Base-by-base conservation (phyloP, 2,797 vertebrate species). In the Nothura maculosa region DNA sequence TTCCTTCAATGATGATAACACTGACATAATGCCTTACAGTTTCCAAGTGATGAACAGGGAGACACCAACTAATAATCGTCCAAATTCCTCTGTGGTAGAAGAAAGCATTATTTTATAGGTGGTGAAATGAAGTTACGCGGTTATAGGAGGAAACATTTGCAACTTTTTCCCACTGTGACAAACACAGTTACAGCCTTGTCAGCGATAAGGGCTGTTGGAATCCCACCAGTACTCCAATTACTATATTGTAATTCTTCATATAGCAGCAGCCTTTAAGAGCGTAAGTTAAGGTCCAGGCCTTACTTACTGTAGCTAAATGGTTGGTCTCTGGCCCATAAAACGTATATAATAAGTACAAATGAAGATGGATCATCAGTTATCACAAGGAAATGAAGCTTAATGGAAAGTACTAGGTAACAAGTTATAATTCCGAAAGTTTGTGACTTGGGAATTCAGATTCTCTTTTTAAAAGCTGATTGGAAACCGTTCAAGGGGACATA, bases 1-100 rank as follows among this genome's bases (percentile, higher is more conserved):
- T 74, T 70, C 94, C 81, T 96, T 96, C 91, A 84, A 27, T 86
- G 94, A 67, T 81, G 87, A 87, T 92, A 83, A 87, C 92, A 83
- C 87, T 84, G 79, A 81, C 54, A 47, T 28, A 75, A 72, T 8
- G 72, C 81, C 81, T 90, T 94, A 55, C 43, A 8, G 81, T 90
- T 89, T 61, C 50, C 17, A 76, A 87, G 73, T 19, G 80, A 90
- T 63, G 84, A 87, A 62, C 73, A 83, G 79, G 90, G 67, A 85
- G 54, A 87, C 81, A 83, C 55, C 87, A 79, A 69, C 62, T 76
- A 90, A 81, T 74, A 68, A 73, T 80, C 78, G 61, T 85, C 45
- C 66, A 64, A 93, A 80, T 77, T 69, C 50, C 42, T 34, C 32
- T 5, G 3, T 78, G 58, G 80, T 94, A 83, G 45, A 70, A 52